Evolutionary conservation across 2,888 invertebrate genomes (phyloP), one percentile per base, ranked within the genome.

Genomic region (Selenia dentaria): DNA sequence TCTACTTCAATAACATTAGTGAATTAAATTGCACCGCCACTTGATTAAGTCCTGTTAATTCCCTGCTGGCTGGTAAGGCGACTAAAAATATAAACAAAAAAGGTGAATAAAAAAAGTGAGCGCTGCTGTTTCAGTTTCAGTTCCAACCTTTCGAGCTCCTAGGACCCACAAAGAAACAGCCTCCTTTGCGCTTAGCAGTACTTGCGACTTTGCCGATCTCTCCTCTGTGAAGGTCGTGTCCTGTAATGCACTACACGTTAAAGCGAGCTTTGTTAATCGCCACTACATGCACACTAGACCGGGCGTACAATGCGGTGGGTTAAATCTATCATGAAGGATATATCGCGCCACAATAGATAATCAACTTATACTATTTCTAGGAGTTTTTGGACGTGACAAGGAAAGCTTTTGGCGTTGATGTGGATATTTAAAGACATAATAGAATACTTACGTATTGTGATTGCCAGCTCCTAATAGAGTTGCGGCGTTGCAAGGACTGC

Each of bases 91-190:
- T 59, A 55, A 67, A 68, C 62, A 69, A 66, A 64, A 66, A 66
- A 61, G 55, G 64, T 57, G 69, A 73, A 74, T 71, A 67, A 51
- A 64, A 16, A 68, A 64, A 66, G 70, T 73, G 72, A 73, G 64
- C 69, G 71, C 70, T 72, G 71, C 63, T 62, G 46, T 52, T 47
- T 74, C 75, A 64, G 63, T 67, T 73, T 67, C 72, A 76, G 67
- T 64, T 87, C 93, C 92, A 94, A 96, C 96, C 96, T 96, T 96
- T 93, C 96, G 94, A 92, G 96, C 96, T 93, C 96, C 96, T 93
- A 96, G 95, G 92, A 96, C 95, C 96, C 96, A 96, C 91, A 96
- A 95, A 91, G 96, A 96, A 93, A 96, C 95, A 93, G 96, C 96
- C 94, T 96, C 96, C 94, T 96, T 95, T 92, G 96, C 96, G 92